These are phyloP conservation scores for Lepidotrigona ventralis DNA, from an alignment of 1,140 invertebrate genomes.

Conservation along the genomic window DNA sequence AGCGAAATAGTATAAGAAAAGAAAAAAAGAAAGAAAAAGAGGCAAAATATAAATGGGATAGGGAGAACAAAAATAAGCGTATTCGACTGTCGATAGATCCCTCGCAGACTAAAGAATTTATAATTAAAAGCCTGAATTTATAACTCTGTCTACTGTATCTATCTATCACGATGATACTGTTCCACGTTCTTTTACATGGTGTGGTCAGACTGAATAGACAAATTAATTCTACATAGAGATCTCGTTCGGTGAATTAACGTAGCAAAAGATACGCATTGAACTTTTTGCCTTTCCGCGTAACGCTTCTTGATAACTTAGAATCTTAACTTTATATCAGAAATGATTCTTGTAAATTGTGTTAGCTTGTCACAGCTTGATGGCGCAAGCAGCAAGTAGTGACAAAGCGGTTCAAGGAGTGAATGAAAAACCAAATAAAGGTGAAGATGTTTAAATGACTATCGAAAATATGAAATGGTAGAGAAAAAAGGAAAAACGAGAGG, in stretches of 20 bases:
- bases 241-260: slow-evolving; percentile 46
- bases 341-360: slow-evolving; percentile 36
- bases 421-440: neutral
- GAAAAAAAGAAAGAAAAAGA: slow-evolving; percentile 6
- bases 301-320: slow-evolving; percentile 48
- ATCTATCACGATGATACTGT: slow-evolving; percentile 59
- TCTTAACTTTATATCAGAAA: slow-evolving; percentile 19
- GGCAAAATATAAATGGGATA: neutral
- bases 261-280: slow-evolving; percentile 35
- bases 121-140: slow-evolving; percentile 56
- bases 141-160: slow-evolving; percentile 65
- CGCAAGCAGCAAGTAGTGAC: neutral
- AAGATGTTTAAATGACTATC: slow-evolving; percentile 11
- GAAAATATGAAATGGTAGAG: neutral
- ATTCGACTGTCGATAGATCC: slow-evolving; percentile 58
- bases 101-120: slow-evolving; percentile 60
- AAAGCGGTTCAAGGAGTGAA: neutral
- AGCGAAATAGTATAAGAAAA: slow-evolving; percentile 21
- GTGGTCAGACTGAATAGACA: slow-evolving; percentile 64
- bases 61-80: slow-evolving; percentile 33
- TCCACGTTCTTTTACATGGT: slow-evolving; percentile 64
- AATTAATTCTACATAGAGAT: slow-evolving; percentile 54
- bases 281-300: slow-evolving; percentile 55
- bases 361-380: neutral
- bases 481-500: slow-evolving; percentile 5